phyloP scores from a whole-genome alignment of 1,140 invertebrate species.

The Rhopalosiphum maidis region DNA sequence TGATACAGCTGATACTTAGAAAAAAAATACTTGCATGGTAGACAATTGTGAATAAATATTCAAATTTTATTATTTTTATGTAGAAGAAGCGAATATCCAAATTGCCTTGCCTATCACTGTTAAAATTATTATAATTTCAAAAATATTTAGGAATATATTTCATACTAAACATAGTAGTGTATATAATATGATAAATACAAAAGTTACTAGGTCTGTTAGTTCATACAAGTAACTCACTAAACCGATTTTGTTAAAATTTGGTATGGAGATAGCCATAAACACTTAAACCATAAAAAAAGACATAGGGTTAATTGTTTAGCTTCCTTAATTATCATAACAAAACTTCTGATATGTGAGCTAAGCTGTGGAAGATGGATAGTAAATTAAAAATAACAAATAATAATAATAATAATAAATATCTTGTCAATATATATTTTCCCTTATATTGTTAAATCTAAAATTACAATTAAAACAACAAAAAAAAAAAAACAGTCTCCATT shows the following conservation, averaged over 20 bases:
- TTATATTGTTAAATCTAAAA: slow-evolving; percentile 54
- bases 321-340: not conserved
- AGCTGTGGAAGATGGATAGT: not conserved
- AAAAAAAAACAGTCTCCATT: slow-evolving; percentile 58
- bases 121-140: not conserved
- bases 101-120: not conserved
- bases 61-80: not conserved
- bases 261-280: no score
- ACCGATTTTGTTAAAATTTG: no score
- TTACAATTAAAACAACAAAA: slow-evolving; percentile 51
- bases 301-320: not conserved
- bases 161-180: no score
- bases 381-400: not conserved
- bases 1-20: not conserved
- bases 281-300: no score
- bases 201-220: no score
- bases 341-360: not conserved
- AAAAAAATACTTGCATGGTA: not conserved
- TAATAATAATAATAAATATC: no score
- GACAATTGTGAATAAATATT: not conserved
- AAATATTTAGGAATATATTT: not conserved
- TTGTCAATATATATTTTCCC: slow-evolving; percentile 32
- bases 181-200: no score
- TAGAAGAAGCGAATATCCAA: not conserved
- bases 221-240: no score